These are phyloP conservation scores for Drosophila nigricruria DNA, from an alignment of 2,888 invertebrate species.

Conservation along the genomic window DNA sequence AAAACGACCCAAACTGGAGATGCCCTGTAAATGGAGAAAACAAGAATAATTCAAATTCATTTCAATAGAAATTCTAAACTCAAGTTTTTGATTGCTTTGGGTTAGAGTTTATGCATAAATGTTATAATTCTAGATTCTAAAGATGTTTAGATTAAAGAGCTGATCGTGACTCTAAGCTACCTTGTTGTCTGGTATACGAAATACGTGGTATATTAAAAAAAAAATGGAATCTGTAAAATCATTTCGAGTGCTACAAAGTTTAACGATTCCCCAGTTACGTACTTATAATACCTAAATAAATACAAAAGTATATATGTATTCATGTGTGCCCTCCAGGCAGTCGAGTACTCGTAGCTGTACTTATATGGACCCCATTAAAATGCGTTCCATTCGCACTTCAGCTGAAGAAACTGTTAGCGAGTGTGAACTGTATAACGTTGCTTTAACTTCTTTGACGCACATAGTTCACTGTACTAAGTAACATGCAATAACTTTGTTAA, in stretches of 20 bases:
- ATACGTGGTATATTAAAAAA: slow-evolving; percentile 27
- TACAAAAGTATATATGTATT: slow-evolving; percentile 1
- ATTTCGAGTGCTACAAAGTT: slow-evolving; percentile 60
- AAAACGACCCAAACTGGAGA: neutral
- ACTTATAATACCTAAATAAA: slow-evolving; percentile 49
- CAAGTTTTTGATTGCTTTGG: slow-evolving; percentile 4
- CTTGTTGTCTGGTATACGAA: neutral
- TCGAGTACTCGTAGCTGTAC: slow-evolving; percentile 45
- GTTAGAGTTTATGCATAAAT: neutral
- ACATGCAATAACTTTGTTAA: slow-evolving; percentile 60
- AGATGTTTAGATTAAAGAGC: slow-evolving; percentile 11
- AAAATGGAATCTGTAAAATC: slow-evolving; percentile 51
- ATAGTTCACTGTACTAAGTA: slow-evolving; percentile 68
- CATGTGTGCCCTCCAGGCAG: slow-evolving; percentile 19
- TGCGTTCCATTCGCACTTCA: slow-evolving; percentile 18
- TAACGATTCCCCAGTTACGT: slow-evolving; percentile 65
- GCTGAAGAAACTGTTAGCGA: slow-evolving; percentile 25
- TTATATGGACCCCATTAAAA: slow-evolving; percentile 47
- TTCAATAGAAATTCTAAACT: slow-evolving; percentile 1
- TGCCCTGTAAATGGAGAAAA: slow-evolving; percentile 10
- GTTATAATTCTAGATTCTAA: neutral
- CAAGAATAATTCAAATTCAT: neutral
- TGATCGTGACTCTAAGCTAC: slow-evolving; percentile 1
- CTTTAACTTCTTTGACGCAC: slow-evolving; percentile 52
- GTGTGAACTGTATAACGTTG: slow-evolving; percentile 71